Conservation (phyloP, 1,140 invertebrate species). For the Oryctes rhinoceros region DNA sequence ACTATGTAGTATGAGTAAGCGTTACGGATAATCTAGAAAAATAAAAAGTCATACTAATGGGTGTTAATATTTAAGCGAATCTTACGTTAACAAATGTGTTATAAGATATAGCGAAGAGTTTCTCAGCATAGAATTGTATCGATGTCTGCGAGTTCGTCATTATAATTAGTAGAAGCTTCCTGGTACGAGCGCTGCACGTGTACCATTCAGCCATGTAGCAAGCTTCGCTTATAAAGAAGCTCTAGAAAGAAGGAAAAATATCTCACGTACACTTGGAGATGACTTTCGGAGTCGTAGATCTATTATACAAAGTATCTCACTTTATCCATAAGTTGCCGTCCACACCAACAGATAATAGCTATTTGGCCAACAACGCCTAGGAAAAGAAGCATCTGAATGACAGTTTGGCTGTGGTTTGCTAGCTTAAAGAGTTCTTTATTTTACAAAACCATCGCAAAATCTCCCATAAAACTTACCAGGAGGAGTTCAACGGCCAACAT, state of each 20-base stretch:
- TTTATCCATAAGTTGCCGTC: background rate
- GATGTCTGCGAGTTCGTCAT: background rate
- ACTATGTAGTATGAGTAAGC: background rate
- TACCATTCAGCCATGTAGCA: constrained; percentile 5
- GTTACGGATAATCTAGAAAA: background rate
- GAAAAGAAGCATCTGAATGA: background rate
- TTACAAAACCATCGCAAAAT: background rate
- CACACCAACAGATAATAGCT: background rate
- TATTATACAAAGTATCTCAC: background rate
- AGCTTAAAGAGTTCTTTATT: background rate
- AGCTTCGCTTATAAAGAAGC: background rate
- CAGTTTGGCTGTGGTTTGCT: background rate
- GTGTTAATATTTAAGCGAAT: background rate
- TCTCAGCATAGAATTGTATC: background rate
- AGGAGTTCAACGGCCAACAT: background rate
- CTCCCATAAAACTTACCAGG: background rate
- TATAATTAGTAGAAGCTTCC: background rate
- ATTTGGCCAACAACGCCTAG: background rate
- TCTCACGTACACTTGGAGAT: background rate
- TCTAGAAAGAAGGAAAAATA: background rate
- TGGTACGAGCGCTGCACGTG: background rate
- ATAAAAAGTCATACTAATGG: background rate
- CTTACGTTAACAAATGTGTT: background rate
- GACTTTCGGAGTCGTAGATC: background rate
- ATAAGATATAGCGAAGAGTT: background rate